These are phyloP conservation scores for Myiopsitta monachus DNA, from an alignment of 2,113 vertebrate genomes.

Conservation along the genomic window DNA sequence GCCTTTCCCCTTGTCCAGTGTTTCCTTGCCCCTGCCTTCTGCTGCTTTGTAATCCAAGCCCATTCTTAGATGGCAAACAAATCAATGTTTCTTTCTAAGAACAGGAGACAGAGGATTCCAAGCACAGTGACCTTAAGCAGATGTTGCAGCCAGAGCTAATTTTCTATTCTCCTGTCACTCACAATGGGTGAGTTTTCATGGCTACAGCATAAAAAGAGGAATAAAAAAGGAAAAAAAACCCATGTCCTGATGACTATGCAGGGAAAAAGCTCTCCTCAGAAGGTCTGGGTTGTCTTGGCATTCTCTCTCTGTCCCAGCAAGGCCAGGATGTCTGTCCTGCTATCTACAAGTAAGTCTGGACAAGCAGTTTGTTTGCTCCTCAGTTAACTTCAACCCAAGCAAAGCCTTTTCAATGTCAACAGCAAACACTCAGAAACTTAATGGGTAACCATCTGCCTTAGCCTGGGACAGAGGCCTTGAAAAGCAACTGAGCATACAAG, in stretches of 20 bases:
- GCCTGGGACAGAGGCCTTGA: neutral
- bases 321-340: neutral
- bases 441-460: neutral
- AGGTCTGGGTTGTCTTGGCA: neutral
- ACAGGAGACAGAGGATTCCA: neutral
- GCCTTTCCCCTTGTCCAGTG: neutral
- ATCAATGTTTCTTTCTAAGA: neutral
- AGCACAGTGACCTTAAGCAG: neutral
- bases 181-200: neutral
- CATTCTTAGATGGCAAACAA: neutral
- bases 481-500: neutral
- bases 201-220: neutral
- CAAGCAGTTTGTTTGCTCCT: neutral
- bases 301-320: neutral
- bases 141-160: neutral
- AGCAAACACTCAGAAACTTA: neutral
- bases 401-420: neutral
- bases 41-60: neutral
- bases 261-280: neutral
- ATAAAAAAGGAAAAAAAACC: neutral
- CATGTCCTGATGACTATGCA: neutral
- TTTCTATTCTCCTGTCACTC: neutral
- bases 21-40: neutral
- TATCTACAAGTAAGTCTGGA: neutral
- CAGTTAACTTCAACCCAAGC: neutral